These are phyloP conservation scores for Rhabdomys dilectus DNA, from an alignment of 2,113 vertebrate genomes.

Conservation along the genomic window DNA sequence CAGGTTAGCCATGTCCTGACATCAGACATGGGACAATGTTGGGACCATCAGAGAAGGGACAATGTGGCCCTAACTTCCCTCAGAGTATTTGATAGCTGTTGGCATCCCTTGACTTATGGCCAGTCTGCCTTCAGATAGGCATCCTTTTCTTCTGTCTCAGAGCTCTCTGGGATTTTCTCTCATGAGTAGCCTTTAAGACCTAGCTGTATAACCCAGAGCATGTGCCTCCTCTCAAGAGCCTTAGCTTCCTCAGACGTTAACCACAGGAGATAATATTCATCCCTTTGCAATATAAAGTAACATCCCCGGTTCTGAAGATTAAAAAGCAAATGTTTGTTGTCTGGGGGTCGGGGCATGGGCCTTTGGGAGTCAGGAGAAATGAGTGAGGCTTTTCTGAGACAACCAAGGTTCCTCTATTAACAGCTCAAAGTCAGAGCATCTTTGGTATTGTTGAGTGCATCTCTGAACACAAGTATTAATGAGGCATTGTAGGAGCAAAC, in stretches of 20 bases:
- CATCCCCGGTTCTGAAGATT: neutral
- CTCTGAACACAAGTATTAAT: neutral
- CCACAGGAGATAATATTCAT: neutral
- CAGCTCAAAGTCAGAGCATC: neutral
- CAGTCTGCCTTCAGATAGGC: neutral
- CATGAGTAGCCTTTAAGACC: neutral
- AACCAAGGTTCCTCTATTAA: neutral
- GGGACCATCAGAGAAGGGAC: neutral
- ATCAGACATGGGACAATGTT: neutral
- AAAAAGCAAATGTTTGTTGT: neutral
- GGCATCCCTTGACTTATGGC: neutral
- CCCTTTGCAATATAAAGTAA: neutral
- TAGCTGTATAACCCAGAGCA: neutral
- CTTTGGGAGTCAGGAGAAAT: neutral
- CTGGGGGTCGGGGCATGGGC: accelerated
- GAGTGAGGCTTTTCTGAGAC: neutral
- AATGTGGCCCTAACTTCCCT: neutral
- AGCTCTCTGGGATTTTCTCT: neutral
- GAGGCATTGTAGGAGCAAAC: neutral
- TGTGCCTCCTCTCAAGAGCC: neutral
- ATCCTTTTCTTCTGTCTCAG: neutral
- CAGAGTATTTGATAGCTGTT: neutral
- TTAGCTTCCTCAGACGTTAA: neutral
- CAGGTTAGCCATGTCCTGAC: accelerated
- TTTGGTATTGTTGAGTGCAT: neutral